Percentiles rank a stretch among this genome's conserved stretches.
Evolutionary conservation across 2,113 vertebrate genomes (phyloP).

Genomic region (Coturnix japonica): DNA sequence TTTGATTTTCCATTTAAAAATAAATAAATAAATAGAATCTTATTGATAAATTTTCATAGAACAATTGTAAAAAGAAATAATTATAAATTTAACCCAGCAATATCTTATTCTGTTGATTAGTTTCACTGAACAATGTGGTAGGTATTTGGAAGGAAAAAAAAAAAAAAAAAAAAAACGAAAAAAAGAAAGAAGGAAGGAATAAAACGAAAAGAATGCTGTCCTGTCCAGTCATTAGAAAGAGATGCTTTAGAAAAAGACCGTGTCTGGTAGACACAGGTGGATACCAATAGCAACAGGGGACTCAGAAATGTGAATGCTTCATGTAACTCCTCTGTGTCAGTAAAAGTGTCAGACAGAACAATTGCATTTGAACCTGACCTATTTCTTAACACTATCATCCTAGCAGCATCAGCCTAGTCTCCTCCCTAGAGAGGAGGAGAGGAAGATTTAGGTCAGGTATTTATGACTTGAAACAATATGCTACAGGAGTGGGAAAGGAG

Average conservation of each 20-base stretch:
- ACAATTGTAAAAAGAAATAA: neutral
- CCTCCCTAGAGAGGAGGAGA: neutral
- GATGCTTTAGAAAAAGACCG: neutral
- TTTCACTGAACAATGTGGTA: neutral
- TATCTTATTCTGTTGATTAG: neutral
- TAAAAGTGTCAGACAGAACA: constrained; percentile 17
- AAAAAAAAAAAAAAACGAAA: neutral
- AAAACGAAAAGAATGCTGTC: neutral
- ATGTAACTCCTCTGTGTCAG: neutral
- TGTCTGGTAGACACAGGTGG: neutral
- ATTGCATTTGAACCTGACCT: constrained; percentile 40
- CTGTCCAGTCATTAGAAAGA: neutral
- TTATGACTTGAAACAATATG: constrained; percentile 10
- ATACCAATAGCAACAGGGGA: neutral
- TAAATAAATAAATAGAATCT: neutral
- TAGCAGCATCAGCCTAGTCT: neutral
- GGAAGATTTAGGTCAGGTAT: neutral
- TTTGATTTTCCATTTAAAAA: neutral
- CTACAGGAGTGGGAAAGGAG: neutral
- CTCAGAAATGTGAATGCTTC: neutral
- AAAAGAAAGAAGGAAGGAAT: neutral
- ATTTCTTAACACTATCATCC: neutral
- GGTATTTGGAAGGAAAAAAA: accelerated
- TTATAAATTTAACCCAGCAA: neutral
- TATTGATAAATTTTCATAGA: neutral